Conservation (phyloP, 2,113 vertebrate genomes). For the Miniopterus natalensis region DNA sequence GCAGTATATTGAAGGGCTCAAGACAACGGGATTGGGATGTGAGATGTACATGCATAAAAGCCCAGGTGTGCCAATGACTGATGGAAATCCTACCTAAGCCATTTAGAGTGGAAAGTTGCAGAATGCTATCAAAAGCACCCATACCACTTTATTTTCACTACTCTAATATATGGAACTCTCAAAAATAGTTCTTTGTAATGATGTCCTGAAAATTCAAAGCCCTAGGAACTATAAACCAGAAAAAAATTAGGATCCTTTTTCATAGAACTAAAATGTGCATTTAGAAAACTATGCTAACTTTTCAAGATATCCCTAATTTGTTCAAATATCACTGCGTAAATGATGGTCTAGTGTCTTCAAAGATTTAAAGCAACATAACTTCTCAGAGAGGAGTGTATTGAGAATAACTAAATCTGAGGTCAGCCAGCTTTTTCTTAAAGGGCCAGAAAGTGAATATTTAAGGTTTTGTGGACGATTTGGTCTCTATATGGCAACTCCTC, state of each 20-base stretch:
- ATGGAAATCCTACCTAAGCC: background rate
- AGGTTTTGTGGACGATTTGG: background rate
- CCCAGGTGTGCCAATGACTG: background rate
- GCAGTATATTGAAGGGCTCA: background rate
- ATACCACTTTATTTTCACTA: background rate
- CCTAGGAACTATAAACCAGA: background rate
- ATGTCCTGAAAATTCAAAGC: background rate
- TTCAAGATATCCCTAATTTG: background rate
- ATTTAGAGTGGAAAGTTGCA: background rate
- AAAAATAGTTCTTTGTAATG: background rate
- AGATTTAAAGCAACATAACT: background rate
- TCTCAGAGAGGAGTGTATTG: background rate
- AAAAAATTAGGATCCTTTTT: background rate
- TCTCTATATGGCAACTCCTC: background rate
- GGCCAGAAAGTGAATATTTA: background rate
- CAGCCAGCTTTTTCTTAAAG: slow-evolving; percentile 25
- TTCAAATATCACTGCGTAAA: slow-evolving; percentile 22
- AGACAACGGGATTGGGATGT: background rate
- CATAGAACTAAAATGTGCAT: slow-evolving; percentile 29
- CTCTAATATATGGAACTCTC: background rate
- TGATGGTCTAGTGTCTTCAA: slow-evolving; percentile 26
- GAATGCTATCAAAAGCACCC: background rate
- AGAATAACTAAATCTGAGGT: slow-evolving; percentile 21
- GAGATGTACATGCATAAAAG: background rate
- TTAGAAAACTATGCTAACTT: background rate